Percentiles rank a stretch among this genome's conserved stretches.
phyloP scores from a whole-genome alignment of 2,113 vertebrate genomes.

The Chauna torquata region DNA sequence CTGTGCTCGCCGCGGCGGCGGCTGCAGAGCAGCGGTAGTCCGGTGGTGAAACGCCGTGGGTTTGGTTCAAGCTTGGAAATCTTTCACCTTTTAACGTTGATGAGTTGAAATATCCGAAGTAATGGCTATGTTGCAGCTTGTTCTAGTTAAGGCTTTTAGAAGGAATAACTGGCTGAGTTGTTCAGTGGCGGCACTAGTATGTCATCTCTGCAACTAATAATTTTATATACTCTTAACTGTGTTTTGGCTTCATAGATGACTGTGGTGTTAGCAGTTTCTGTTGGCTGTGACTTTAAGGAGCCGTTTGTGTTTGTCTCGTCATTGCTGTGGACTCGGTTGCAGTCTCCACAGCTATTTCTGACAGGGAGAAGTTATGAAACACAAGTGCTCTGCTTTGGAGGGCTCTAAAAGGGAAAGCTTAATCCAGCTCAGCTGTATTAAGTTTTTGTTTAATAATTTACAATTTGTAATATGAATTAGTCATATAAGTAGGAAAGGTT shows the following conservation, averaged over 20 bases:
- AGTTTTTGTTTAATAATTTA: constrained; percentile 38
- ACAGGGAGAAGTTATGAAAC: not conserved
- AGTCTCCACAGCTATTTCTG: not conserved
- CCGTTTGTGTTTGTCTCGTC: not conserved
- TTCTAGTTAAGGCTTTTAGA: not conserved
- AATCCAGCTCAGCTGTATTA: not conserved
- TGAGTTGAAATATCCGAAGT: not conserved
- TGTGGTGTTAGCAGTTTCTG: not conserved
- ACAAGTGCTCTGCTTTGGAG: not conserved
- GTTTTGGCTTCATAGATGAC: not conserved
- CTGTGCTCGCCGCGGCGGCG: rapidly evolving
- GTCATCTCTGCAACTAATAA: not conserved
- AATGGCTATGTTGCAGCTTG: not conserved
- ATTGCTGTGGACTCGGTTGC: not conserved
- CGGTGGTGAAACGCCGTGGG: not conserved
- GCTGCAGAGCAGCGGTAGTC: rapidly evolving
- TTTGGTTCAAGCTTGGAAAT: too few relatives aligned
- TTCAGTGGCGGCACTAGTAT: not conserved
- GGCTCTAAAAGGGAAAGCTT: not conserved
- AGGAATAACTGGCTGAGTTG: not conserved
- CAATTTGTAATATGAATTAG: not conserved
- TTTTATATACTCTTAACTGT: not conserved
- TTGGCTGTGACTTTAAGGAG: not conserved
- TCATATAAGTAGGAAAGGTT: not conserved
- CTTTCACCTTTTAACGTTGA: not conserved